Conservation (phyloP, 2,888 invertebrate species). For the Drosophila helvetica region DNA sequence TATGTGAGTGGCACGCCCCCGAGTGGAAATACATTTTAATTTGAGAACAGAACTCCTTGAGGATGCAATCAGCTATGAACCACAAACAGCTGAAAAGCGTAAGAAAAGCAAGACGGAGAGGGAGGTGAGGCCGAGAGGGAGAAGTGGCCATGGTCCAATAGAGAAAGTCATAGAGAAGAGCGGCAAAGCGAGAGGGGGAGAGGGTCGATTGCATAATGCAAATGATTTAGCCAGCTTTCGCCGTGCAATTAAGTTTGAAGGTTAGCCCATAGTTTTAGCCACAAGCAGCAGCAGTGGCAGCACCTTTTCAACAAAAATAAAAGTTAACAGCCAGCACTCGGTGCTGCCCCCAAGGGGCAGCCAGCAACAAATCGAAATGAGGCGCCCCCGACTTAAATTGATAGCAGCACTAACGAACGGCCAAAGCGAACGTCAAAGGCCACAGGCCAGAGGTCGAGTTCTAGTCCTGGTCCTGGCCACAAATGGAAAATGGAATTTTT, state of each 20-base stretch:
- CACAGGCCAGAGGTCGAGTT: slow-evolving; percentile 19
- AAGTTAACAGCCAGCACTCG: slow-evolving; percentile 34
- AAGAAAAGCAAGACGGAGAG: slow-evolving; percentile 32
- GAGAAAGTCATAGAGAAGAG: slow-evolving; percentile 2
- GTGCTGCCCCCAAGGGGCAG: slow-evolving; percentile 7
- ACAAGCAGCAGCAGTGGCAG: slow-evolving; percentile 7
- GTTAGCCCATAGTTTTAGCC: slow-evolving; percentile 51
- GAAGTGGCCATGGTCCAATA: slow-evolving; percentile 13
- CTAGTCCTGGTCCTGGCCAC: slow-evolving; percentile 28
- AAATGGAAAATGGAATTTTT: slow-evolving; percentile 78
- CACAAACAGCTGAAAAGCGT: slow-evolving; percentile 66
- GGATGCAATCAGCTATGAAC: slow-evolving; percentile 70
- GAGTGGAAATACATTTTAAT: slow-evolving; percentile 65
- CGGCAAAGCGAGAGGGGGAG: not conserved
- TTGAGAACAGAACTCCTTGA: slow-evolving; percentile 71
- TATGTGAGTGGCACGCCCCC: slow-evolving; percentile 33
- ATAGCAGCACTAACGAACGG: slow-evolving; percentile 67
- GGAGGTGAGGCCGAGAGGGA: slow-evolving; percentile 1
- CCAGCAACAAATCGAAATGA: slow-evolving; percentile 73
- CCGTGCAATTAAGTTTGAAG: slow-evolving; percentile 77
- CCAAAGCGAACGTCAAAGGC: slow-evolving; percentile 62
- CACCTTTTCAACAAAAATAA: slow-evolving; percentile 33
- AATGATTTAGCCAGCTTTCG: slow-evolving; percentile 66
- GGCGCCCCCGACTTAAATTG: slow-evolving; percentile 71
- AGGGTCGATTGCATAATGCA: slow-evolving; percentile 68